Evolutionary conservation across 2,797 vertebrate species (phyloP).

Genomic region (Lagorchestes hirsutus): DNA sequence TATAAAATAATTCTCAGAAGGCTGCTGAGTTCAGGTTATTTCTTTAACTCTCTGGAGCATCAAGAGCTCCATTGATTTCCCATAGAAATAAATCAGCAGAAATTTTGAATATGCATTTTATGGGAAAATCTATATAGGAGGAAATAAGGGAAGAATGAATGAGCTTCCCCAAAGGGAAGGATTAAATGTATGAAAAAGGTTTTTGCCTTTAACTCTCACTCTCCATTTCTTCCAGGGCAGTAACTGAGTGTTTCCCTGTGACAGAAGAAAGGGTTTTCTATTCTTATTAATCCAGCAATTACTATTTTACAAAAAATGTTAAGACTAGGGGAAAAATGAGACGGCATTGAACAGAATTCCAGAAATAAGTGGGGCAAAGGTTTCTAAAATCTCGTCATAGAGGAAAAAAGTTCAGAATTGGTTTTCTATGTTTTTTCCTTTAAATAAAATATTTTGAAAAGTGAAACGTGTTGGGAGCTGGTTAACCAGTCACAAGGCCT

Average conservation of each 20-base stretch:
- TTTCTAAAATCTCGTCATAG: slow-evolving; percentile 43
- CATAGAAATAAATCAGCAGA: slow-evolving; percentile 55
- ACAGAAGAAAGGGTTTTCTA: slow-evolving; percentile 24
- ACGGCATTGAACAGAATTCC: slow-evolving; percentile 19
- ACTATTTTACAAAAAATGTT: slow-evolving; percentile 36
- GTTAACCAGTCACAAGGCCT: slow-evolving; percentile 70
- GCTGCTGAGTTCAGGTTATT: slow-evolving; percentile 32
- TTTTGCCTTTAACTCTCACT: not conserved
- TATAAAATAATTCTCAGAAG: slow-evolving; percentile 8
- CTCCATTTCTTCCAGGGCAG: slow-evolving; percentile 17
- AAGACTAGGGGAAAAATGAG: slow-evolving; percentile 40
- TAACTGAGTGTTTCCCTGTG: not conserved
- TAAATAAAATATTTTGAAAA: slow-evolving; percentile 78
- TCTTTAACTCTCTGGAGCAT: slow-evolving; percentile 41
- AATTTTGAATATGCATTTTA: slow-evolving; percentile 62
- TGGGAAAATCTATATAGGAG: slow-evolving; percentile 64
- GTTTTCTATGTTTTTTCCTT: slow-evolving; percentile 57
- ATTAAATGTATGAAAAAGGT: slow-evolving; percentile 16
- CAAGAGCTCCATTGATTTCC: slow-evolving; percentile 59
- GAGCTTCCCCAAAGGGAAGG: slow-evolving; percentile 30
- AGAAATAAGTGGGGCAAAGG: slow-evolving; percentile 55
- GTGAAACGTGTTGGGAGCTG: slow-evolving; percentile 70
- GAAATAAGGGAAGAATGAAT: slow-evolving; percentile 57
- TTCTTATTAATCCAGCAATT: slow-evolving; percentile 1
- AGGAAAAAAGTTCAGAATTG: slow-evolving; percentile 55